Evolutionary conservation across 1,140 invertebrate species (phyloP).

Genomic region (Pseudomyrmex dendroicus): DNA sequence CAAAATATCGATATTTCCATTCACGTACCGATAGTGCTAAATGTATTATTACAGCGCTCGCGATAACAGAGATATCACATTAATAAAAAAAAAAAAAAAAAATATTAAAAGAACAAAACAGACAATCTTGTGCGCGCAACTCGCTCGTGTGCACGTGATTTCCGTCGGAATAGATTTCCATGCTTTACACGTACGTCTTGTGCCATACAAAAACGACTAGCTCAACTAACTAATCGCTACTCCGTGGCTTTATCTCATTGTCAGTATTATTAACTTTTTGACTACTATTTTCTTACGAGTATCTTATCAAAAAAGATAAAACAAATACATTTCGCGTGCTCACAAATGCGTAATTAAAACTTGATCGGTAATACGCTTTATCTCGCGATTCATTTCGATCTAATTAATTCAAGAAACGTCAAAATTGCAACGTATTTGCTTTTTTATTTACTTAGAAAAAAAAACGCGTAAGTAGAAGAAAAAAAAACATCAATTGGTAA

Average conservation of each 20-base stretch:
- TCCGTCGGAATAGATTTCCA: constrained; percentile 43
- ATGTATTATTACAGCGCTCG: neutral
- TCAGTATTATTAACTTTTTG: constrained; percentile 20
- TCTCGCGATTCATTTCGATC: neutral
- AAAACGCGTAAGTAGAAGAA: constrained; percentile 41
- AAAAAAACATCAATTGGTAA: constrained; percentile 51
- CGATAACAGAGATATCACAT: neutral
- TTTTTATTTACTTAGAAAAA: neutral
- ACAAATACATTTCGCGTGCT: constrained; percentile 17
- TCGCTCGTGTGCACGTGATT: constrained; percentile 60
- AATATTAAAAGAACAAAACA: constrained; percentile 36
- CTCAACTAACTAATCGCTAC: constrained; percentile 1
- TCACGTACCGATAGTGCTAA: neutral
- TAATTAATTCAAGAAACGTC: constrained; percentile 24
- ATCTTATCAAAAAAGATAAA: neutral
- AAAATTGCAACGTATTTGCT: neutral
- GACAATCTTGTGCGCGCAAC: constrained; percentile 50
- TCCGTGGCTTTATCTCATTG: neutral
- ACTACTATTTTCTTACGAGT: neutral
- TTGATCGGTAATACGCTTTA: neutral
- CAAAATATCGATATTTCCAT: neutral
- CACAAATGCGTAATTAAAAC: neutral
- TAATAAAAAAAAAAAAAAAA: too few species aligned
- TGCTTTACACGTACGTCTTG: neutral
- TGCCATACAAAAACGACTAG: neutral